Evolutionary conservation across 2,797 vertebrate genomes (phyloP).

Genomic region (Phataginus tetradactyla): DNA sequence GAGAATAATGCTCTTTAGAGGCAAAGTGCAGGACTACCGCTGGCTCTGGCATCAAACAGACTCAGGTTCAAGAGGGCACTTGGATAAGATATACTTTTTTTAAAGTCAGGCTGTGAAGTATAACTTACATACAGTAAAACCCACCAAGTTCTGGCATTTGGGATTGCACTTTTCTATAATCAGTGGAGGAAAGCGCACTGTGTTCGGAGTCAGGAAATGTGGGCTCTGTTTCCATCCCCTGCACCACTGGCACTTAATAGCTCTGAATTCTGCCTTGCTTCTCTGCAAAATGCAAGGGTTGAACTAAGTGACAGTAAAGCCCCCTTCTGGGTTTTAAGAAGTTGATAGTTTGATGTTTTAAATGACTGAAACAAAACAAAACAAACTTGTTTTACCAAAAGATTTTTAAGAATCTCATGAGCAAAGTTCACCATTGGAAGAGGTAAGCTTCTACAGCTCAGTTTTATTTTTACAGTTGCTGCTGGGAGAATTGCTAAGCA

Average conservation of each 20-base stretch:
- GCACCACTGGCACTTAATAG: neutral
- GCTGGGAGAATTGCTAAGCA: slow-evolving; percentile 40
- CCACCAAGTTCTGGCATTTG: neutral
- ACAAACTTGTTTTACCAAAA: neutral
- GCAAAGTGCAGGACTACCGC: neutral
- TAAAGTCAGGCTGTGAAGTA: neutral
- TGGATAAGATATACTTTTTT: neutral
- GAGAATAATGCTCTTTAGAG: neutral
- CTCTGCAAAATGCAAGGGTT: neutral
- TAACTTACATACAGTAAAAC: slow-evolving; percentile 23
- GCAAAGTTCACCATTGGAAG: neutral
- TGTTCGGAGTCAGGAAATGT: neutral
- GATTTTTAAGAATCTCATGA: neutral
- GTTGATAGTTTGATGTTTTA: neutral
- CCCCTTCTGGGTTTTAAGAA: neutral
- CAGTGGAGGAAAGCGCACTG: neutral
- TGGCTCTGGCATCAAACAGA: neutral
- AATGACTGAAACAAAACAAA: neutral
- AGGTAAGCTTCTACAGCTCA: neutral
- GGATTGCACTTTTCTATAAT: slow-evolving; percentile 4
- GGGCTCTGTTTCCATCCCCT: neutral
- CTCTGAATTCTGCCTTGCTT: neutral
- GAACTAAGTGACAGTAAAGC: neutral
- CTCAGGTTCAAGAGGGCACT: neutral
- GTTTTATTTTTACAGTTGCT: slow-evolving; percentile 65